phyloP scores from a whole-genome alignment of 2,113 vertebrate species.

The Machaerirhynchus nigripectus region DNA sequence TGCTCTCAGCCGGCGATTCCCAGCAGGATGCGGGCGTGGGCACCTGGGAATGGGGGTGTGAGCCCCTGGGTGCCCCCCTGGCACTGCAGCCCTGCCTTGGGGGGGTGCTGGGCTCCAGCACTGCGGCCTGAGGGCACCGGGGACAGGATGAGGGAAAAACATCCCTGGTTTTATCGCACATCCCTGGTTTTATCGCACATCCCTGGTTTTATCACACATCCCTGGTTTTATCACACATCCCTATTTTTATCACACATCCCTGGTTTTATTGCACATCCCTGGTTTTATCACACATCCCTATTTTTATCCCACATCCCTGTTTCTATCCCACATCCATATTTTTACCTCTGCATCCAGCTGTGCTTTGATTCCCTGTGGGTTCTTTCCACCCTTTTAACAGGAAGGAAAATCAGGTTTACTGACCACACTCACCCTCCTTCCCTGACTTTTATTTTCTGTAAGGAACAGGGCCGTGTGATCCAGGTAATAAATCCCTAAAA shows the following conservation, averaged over 20 bases:
- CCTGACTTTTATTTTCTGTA: not conserved
- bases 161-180: not conserved
- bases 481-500: not conserved
- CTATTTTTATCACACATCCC: no score
- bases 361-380: not conserved
- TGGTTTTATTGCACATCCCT: not conserved
- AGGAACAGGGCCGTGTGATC: not conserved
- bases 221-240: not conserved
- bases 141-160: not conserved
- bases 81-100: not conserved
- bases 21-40: not conserved
- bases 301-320: not conserved
- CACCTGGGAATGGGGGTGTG: rapidly evolving
- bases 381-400: not conserved
- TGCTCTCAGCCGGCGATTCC: not conserved
- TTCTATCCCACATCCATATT: not conserved
- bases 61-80: not conserved
- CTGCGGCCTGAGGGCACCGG: not conserved
- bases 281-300: not conserved
- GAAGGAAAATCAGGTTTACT: not conserved
- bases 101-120: not conserved
- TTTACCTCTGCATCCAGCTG: rapidly evolving
- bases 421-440: not conserved
- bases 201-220: not conserved
- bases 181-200: not conserved